Evolutionary conservation across 2,113 vertebrate species (phyloP), one percentile per base, ranked within the genome.

Genomic region (Dascyllus trimaculatus): DNA sequence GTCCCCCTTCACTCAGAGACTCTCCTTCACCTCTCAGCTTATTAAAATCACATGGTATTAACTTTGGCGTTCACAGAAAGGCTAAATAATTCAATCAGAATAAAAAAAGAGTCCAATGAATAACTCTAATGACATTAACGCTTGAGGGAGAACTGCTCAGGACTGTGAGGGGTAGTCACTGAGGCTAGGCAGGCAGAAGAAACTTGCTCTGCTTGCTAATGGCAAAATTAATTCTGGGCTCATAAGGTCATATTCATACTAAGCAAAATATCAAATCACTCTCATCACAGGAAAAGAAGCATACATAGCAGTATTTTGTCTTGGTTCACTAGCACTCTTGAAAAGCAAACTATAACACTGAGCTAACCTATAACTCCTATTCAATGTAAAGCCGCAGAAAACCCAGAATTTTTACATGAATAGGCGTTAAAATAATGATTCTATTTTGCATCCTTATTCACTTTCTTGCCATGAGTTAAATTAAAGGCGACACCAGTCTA

Each of bases 1-100:
- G 82, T 79, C 62, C 86, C 71, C 79, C 69, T 81, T 84, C 73
- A 82, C 88, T 84, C 71, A 53, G 73, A 85, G 71, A 85, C 81
- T 90, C 85, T 71, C 82, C 75, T 86, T 93, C 88, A 93, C 91
- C 93, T 90, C 87, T 80, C 83, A 80, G 87, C 93, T 94, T 94
- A 94, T 94, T 94, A 94, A 94, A 94, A 95, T 94, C 93, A 90
- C 89, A 93, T 90, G 88, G 89, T 88, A 93, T 93, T 93, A 94
- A 93, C 93, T 92, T 91, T 90, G 84, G 83, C 62, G 88, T 91
- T 91, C 91, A 87, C 85, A 78, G 80, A 90, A 92, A 90, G 87
- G 82, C 88, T 93, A 91, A 94, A 94, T 92, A 92, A 93, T 93
- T 94, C 84, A 94, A 93, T 91, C 91, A 89, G 92, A 93, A 91